A percentile compares a stretch with the other conserved stretches of the same genome.
Evolutionary conservation across 2,113 vertebrate species (phyloP).

Genomic region (Malurus melanocephalus): DNA sequence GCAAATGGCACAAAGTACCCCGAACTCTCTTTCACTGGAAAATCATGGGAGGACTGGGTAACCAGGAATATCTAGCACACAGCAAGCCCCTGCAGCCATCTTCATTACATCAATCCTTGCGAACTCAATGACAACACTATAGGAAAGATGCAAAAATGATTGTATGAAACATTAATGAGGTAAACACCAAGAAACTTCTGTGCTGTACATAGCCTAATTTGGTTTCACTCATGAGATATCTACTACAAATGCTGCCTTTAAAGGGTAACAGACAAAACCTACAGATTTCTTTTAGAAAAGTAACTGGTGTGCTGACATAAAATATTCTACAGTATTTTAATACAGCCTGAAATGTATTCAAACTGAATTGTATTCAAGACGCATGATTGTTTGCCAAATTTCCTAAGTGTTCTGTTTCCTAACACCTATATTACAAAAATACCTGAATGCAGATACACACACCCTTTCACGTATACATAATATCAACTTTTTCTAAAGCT

Average conservation of each 20-base stretch:
- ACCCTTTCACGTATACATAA: background rate
- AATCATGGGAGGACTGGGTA: fast-evolving
- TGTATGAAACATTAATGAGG: background rate
- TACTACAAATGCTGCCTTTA: background rate
- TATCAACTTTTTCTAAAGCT: background rate
- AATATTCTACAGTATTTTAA: slow-evolving; percentile 4
- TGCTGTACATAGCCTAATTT: background rate
- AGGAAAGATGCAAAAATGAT: background rate
- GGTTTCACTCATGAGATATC: background rate
- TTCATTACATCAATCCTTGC: background rate
- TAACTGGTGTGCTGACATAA: background rate
- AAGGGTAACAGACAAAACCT: background rate
- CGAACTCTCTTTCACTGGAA: background rate
- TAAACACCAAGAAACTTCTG: background rate
- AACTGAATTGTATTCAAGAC: slow-evolving; percentile 23
- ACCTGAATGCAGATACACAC: background rate
- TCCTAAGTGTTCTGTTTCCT: background rate
- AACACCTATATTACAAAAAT: background rate
- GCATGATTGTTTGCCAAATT: background rate
- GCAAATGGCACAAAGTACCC: background rate
- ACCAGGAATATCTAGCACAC: background rate
- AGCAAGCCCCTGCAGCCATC: fast-evolving
- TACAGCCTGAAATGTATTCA: slow-evolving; percentile 3
- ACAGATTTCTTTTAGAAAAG: background rate
- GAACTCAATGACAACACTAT: background rate